Percentiles rank a stretch among this genome's conserved stretches.
Conservation (phyloP, 2,888 invertebrate genomes). For the Caenorhabditis sp. region DNA sequence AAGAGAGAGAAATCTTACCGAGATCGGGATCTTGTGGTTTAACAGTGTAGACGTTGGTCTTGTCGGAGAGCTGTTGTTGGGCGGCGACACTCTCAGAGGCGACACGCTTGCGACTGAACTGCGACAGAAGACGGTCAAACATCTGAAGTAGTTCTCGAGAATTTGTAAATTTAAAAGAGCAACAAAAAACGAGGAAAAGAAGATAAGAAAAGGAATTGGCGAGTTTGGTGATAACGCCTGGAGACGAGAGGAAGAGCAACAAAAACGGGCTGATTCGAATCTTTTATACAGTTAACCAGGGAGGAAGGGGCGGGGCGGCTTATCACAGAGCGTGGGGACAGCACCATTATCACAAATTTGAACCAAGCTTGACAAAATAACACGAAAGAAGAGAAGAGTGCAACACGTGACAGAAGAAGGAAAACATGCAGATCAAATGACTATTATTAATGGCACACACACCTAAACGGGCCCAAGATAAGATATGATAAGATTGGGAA, state of each 20-base stretch:
- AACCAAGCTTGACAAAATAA: conserved; percentile 8
- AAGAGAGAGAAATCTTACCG: too few species aligned
- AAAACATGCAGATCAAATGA: conserved; percentile 28
- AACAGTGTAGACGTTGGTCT: conserved; percentile 48
- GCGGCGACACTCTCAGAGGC: conserved; percentile 60
- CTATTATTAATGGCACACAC: conserved; percentile 40
- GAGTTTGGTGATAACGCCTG: conserved; percentile 48
- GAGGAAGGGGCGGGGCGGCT: conserved; percentile 23
- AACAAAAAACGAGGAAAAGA: conserved; percentile 12
- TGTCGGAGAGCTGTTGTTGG: conserved; percentile 48
- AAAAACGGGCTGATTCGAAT: conserved; percentile 23
- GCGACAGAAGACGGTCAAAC: conserved; percentile 65
- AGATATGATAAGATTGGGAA: conserved; percentile 25
- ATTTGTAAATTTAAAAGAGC: conserved; percentile 14
- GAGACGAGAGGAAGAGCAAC: conserved; percentile 10
- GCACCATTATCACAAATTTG: conserved; percentile 43
- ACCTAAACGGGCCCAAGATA: conserved; percentile 16
- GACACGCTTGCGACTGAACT: conserved; percentile 60
- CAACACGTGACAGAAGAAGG: conserved; percentile 32
- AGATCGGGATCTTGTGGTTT: conserved; percentile 47
- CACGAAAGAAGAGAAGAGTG: conserved; percentile 26
- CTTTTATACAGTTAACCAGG: conserved; percentile 35
- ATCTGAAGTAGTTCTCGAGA: conserved; percentile 30
- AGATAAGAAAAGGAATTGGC: conserved; percentile 42
- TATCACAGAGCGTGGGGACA: conserved; percentile 30